phyloP scores from a whole-genome alignment of 2,113 vertebrate genomes.

The Oplegnathus fasciatus region DNA sequence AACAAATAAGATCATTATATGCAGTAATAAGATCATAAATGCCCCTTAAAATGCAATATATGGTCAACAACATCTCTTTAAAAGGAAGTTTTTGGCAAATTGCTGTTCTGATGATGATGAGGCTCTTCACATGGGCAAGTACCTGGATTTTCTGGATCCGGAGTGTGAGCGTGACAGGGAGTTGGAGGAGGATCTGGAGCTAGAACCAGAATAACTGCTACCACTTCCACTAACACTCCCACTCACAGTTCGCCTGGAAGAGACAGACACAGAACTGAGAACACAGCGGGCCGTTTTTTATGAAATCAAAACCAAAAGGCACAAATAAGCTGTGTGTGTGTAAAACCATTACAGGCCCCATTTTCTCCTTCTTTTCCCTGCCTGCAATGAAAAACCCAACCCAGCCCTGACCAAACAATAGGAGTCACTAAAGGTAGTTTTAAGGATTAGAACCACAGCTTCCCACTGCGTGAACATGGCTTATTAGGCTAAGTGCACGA shows the following conservation, averaged over 20 bases:
- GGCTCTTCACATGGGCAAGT: neutral
- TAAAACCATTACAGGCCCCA: neutral
- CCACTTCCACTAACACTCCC: slow-evolving; percentile 92
- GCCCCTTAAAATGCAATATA: neutral
- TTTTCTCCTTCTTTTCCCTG: no score
- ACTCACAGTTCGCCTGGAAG: slow-evolving; percentile 89
- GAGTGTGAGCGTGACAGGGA: slow-evolving; percentile 88
- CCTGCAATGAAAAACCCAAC: no score
- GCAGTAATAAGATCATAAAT: no score
- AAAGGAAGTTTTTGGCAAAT: neutral
- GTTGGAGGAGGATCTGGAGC: slow-evolving; percentile 91
- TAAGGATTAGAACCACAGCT: no score
- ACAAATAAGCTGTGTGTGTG: no score
- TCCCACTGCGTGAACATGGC: no score
- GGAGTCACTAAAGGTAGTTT: no score
- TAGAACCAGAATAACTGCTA: slow-evolving; percentile 95
- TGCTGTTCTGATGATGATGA: neutral
- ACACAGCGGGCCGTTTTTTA: neutral
- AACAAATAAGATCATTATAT: neutral
- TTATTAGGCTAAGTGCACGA: no score
- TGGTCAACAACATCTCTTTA: neutral
- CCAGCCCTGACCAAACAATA: no score
- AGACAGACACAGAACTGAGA: slow-evolving; percentile 27
- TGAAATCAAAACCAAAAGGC: neutral
- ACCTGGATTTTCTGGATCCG: slow-evolving; percentile 92